These are phyloP conservation scores for Eulithis prunata DNA, from an alignment of 2,888 invertebrate genomes.

Conservation along the genomic window DNA sequence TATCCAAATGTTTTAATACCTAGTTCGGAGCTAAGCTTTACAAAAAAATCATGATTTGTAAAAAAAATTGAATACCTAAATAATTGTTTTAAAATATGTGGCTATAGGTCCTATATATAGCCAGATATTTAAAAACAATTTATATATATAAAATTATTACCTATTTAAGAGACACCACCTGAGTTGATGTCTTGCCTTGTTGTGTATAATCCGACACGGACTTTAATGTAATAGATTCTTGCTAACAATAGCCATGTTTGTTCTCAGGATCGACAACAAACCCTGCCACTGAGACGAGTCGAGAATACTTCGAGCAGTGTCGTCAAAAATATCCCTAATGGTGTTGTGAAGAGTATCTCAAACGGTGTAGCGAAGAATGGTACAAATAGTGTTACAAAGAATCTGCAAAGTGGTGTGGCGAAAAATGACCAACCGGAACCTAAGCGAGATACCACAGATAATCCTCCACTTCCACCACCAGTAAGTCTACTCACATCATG, in stretches of 20 bases:
- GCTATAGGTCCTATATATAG: too few relatives aligned
- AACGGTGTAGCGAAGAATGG: conserved; percentile 26
- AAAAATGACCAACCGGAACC: conserved; percentile 49
- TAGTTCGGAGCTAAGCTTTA: too few relatives aligned
- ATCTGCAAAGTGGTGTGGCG: conserved; percentile 9
- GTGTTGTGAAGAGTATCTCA: conserved; percentile 11
- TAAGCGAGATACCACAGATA: conserved; percentile 58
- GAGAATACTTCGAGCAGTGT: conserved; percentile 22
- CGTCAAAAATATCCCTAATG: conserved; percentile 23
- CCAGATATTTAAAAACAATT: too few relatives aligned
- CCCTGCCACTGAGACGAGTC: conserved; percentile 62
- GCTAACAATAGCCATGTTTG: conserved; percentile 25
- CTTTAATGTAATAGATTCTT: not conserved
- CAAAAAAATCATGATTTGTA: too few relatives aligned
- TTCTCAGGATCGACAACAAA: conserved; percentile 71
- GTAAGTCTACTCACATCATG: conserved; percentile 62
- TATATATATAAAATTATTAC: too few relatives aligned
- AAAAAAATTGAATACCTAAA: too few relatives aligned
- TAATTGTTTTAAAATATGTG: too few relatives aligned
- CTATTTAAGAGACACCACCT: too few relatives aligned
- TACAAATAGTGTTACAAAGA: conserved; percentile 35
- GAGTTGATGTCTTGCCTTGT: not conserved
- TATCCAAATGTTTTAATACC: too few relatives aligned
- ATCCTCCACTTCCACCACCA: conserved; percentile 86
- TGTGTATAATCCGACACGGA: not conserved